A percentile compares a stretch with the other conserved stretches of the same genome.
Evolutionary conservation across 2,888 invertebrate species (phyloP).

Genomic region (Drosophila siamana): DNA sequence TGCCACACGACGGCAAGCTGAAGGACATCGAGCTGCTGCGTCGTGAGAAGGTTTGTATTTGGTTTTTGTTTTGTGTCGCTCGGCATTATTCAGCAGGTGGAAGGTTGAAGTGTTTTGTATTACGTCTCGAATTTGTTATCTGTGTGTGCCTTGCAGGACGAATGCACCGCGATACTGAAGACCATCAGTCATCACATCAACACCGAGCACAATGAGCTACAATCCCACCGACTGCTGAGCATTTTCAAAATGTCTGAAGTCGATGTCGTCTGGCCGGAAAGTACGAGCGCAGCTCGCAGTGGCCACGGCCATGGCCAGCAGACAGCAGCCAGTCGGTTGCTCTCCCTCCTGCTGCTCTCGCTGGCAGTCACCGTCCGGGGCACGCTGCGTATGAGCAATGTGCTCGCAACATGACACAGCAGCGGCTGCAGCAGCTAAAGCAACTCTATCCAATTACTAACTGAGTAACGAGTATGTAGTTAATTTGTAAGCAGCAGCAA

Average conservation of each 20-base stretch:
- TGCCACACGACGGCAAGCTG: conserved; percentile 88
- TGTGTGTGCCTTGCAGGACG: conserved; percentile 88
- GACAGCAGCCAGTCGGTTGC: conserved; percentile 48
- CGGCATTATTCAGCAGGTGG: too few species aligned
- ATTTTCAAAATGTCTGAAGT: conserved; percentile 97
- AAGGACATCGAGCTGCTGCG: conserved; percentile 89
- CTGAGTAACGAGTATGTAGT: conserved; percentile 50
- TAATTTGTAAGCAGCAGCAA: conserved; percentile 42
- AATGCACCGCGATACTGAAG: conserved; percentile 93
- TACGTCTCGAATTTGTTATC: conserved; percentile 24
- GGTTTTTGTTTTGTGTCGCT: not conserved
- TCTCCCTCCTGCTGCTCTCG: conserved; percentile 55
- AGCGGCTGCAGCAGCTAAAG: conserved; percentile 34
- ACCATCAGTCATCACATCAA: conserved; percentile 94
- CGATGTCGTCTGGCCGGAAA: conserved; percentile 91
- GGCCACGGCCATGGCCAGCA: conserved; percentile 53
- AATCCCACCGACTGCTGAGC: conserved; percentile 93
- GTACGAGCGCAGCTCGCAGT: conserved; percentile 78
- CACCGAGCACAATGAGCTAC: conserved; percentile 93
- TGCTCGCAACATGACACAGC: conserved; percentile 69
- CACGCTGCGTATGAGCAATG: conserved; percentile 60
- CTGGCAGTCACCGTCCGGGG: conserved; percentile 54
- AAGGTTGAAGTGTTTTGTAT: too few species aligned
- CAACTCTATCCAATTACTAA: conserved; percentile 37
- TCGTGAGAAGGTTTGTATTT: conserved; percentile 89